These are phyloP conservation scores for Ariolimax columbianus DNA, from an alignment of 2,888 invertebrate genomes.

Conservation along the genomic window DNA sequence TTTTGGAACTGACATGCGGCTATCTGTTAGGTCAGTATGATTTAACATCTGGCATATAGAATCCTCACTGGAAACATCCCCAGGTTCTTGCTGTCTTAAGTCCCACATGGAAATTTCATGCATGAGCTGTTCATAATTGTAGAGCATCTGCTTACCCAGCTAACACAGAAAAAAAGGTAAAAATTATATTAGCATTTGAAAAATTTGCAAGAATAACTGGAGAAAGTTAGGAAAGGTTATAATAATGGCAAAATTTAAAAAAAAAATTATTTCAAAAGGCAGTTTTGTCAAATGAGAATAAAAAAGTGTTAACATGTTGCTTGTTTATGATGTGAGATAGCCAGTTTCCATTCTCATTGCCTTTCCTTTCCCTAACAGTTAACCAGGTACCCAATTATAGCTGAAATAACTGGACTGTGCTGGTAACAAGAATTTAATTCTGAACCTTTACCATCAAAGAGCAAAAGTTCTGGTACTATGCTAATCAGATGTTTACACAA, in stretches of 20 bases:
- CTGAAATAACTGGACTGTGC: too few relatives aligned
- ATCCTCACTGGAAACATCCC: constrained; percentile 21
- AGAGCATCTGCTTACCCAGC: constrained; percentile 83
- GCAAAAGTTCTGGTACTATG: too few relatives aligned
- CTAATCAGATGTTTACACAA: too few relatives aligned
- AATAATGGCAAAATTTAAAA: too few relatives aligned
- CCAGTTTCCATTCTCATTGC: too few relatives aligned
- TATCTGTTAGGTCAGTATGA: constrained; percentile 62
- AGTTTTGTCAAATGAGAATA: not conserved
- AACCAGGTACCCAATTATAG: too few relatives aligned
- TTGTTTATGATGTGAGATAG: too few relatives aligned
- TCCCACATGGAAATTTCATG: constrained; percentile 71
- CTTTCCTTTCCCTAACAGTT: too few relatives aligned
- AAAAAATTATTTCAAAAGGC: too few relatives aligned
- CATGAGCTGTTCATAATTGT: constrained; percentile 86
- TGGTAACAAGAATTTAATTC: too few relatives aligned
- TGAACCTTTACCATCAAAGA: too few relatives aligned
- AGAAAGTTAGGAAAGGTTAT: not conserved
- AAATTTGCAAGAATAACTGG: not conserved
- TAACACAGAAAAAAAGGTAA: constrained; percentile 54
- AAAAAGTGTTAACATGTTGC: not conserved
- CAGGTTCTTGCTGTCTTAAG: constrained; percentile 54
- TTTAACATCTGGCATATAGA: constrained; percentile 44
- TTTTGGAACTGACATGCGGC: constrained; percentile 70
- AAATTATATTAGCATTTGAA: not conserved